Percentiles rank a stretch among this genome's conserved stretches.
Conservation (phyloP, 2,113 vertebrate species). For the Pionites leucogaster region DNA sequence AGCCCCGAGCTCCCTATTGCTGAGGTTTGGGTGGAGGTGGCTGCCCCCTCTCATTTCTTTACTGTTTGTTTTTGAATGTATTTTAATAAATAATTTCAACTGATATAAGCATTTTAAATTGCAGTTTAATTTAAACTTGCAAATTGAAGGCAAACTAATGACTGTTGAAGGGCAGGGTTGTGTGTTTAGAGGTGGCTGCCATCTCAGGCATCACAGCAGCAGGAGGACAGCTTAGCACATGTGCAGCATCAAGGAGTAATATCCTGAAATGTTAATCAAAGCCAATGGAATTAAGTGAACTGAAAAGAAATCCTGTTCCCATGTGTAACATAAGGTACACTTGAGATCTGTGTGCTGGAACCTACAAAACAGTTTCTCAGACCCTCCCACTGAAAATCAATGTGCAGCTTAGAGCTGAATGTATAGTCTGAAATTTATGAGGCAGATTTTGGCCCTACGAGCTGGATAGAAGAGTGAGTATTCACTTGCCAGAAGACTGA, state of each 20-base stretch:
- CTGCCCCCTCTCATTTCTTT: neutral
- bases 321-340: neutral
- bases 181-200: neutral
- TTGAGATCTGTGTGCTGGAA: neutral
- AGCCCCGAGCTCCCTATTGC: neutral
- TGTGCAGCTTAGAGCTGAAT: neutral
- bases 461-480: neutral
- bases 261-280: neutral
- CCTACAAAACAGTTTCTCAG: neutral
- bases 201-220: fast-evolving
- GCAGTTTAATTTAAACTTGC: neutral
- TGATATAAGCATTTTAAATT: neutral
- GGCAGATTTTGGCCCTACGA: conserved; percentile 37
- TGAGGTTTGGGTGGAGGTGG: neutral
- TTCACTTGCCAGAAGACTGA: conserved; percentile 52
- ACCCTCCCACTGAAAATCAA: neutral
- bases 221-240: neutral
- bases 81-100: neutral
- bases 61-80: neutral
- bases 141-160: neutral
- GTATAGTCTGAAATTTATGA: conserved; percentile 7
- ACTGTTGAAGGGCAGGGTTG: neutral
- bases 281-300: neutral
- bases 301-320: neutral
- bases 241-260: neutral